A percentile compares a stretch with the other conserved stretches of the same genome.
These are phyloP conservation scores for Melitaea cinxia DNA, from an alignment of 1,140 invertebrate species.

Conservation along the genomic window DNA sequence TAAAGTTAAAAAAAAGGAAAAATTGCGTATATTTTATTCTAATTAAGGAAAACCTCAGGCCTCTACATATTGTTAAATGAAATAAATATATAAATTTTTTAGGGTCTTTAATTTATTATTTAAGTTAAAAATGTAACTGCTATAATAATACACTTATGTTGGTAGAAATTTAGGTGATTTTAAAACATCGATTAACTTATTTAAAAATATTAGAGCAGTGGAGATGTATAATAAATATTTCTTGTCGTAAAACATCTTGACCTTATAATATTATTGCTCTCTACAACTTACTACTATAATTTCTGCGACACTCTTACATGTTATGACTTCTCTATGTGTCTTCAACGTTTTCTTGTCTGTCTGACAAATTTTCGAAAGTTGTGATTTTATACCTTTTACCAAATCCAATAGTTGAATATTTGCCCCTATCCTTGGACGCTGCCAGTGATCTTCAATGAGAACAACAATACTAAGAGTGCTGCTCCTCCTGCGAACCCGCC, in stretches of 20 bases:
- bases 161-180: too few species aligned
- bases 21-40: not conserved
- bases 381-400: not conserved
- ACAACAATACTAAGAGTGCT: slow-evolving; percentile 72
- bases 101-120: not conserved
- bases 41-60: not conserved
- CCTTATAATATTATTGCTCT: too few species aligned
- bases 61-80: not conserved
- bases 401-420: slow-evolving; percentile 43
- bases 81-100: not conserved
- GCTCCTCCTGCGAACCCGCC: slow-evolving; percentile 74
- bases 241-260: too few species aligned
- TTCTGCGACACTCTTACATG: too few species aligned
- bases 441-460: slow-evolving; percentile 67
- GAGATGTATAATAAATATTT: too few species aligned
- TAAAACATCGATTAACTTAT: too few species aligned
- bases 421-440: slow-evolving; percentile 63
- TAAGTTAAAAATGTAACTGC: not conserved
- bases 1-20: not conserved
- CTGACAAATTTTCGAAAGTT: slow-evolving; percentile 10
- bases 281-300: not conserved
- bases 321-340: not conserved
- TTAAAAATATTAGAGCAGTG: too few species aligned
- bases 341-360: not conserved
- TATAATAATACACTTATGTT: too few species aligned